Evolutionary conservation across 2,113 vertebrate genomes (phyloP).

Genomic region (Otocyon megalotis): DNA sequence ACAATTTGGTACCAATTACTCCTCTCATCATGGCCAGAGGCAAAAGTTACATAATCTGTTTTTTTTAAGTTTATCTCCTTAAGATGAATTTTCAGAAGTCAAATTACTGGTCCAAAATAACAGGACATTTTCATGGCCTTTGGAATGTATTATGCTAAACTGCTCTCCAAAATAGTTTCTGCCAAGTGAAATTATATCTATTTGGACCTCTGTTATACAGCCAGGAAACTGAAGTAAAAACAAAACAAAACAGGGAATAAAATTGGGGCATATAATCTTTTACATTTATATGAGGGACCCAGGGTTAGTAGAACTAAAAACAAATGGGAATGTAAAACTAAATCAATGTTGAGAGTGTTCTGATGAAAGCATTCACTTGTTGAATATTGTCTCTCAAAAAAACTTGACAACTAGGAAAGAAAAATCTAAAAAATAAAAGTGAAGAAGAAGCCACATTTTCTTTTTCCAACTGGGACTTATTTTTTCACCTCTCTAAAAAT

Average conservation of each 20-base stretch:
- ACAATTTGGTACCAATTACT: slow-evolving; percentile 5
- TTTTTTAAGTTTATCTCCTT: not conserved
- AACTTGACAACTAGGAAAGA: slow-evolving; percentile 34
- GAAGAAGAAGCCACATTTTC: not conserved
- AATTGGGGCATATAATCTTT: not conserved
- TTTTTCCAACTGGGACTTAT: not conserved
- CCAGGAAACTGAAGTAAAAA: slow-evolving; percentile 34
- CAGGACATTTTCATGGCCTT: not conserved
- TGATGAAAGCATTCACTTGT: slow-evolving; percentile 4
- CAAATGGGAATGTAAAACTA: not conserved
- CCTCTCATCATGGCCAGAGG: not conserved
- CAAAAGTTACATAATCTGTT: not conserved
- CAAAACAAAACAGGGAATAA: not conserved
- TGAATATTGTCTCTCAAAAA: not conserved
- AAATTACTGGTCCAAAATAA: slow-evolving; percentile 6
- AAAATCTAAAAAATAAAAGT: not conserved
- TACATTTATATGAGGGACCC: not conserved
- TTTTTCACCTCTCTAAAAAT: not conserved
- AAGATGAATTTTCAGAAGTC: slow-evolving; percentile 37
- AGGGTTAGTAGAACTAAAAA: slow-evolving; percentile 1
- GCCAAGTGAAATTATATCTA: slow-evolving; percentile 29
- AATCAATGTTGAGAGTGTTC: not conserved
- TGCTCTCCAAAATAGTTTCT: slow-evolving; percentile 7
- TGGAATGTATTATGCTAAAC: slow-evolving; percentile 5
- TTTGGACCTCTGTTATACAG: not conserved